A percentile compares a stretch with the other conserved stretches of the same genome.
Evolutionary conservation across 1,140 invertebrate species (phyloP).

Genomic region (Micrasema minimum): DNA sequence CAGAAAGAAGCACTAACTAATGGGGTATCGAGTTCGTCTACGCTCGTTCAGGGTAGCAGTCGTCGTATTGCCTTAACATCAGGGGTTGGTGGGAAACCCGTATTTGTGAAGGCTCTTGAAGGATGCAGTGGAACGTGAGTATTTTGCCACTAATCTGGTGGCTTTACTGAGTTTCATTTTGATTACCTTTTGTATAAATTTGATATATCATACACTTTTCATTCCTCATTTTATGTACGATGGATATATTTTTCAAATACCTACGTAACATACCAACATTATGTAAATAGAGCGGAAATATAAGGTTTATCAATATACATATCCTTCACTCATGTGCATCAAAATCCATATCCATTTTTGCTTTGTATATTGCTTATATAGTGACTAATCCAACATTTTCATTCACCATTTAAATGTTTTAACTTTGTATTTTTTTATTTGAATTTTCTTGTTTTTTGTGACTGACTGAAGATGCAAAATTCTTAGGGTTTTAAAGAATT

Average conservation of each 20-base stretch:
- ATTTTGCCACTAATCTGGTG: constrained; percentile 33
- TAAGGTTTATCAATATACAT: no score
- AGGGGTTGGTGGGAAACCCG: constrained; percentile 69
- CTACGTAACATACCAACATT: no score
- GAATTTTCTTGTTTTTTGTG: no score
- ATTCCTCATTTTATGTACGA: no score
- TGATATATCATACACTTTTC: no score
- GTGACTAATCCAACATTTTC: constrained; percentile 33
- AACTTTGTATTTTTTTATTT: background rate
- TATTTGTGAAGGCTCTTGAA: constrained; percentile 78
- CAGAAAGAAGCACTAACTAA: constrained; percentile 58
- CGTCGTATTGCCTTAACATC: constrained; percentile 48
- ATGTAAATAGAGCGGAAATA: no score
- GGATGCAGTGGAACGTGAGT: constrained; percentile 85
- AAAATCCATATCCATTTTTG: background rate
- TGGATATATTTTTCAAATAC: no score
- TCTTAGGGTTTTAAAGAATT: background rate
- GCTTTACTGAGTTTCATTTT: constrained; percentile 9
- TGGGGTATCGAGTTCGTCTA: constrained; percentile 62
- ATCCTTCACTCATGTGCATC: no score
- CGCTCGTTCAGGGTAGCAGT: constrained; percentile 57
- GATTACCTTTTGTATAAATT: constrained; percentile 1
- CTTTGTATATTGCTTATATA: constrained; percentile 41
- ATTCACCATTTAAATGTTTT: no score
- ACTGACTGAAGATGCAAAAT: no score